Conservation (phyloP, 1,140 invertebrate genomes). For the Dinoponera quadriceps region DNA sequence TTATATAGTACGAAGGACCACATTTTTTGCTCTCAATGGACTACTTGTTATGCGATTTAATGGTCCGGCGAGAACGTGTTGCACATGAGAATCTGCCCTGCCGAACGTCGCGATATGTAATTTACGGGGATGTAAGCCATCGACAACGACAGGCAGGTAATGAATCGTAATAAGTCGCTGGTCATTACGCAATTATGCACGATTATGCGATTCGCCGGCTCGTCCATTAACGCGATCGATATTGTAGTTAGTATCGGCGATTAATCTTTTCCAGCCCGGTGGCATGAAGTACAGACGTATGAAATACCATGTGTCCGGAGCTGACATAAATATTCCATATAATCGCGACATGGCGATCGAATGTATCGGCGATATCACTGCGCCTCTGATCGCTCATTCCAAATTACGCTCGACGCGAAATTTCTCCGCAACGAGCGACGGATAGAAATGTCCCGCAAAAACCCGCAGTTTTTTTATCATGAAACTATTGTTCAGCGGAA, state of each 20-base stretch:
- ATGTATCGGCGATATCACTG: neutral
- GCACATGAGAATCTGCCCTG: slow-evolving; percentile 10
- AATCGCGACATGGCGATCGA: neutral
- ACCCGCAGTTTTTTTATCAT: no score
- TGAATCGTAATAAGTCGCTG: slow-evolving; percentile 34
- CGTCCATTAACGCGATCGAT: slow-evolving; percentile 22
- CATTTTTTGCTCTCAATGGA: neutral
- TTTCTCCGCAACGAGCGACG: no score
- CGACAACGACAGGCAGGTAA: slow-evolving; percentile 14
- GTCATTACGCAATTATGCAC: slow-evolving; percentile 30
- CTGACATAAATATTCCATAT: neutral
- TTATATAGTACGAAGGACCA: slow-evolving; percentile 29
- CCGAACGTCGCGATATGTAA: slow-evolving; percentile 11
- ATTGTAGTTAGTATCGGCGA: slow-evolving; percentile 21
- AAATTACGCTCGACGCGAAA: neutral
- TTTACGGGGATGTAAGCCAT: slow-evolving; percentile 10
- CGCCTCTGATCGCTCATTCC: neutral
- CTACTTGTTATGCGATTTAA: slow-evolving; percentile 35
- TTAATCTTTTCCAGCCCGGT: neutral
- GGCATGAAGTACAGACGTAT: neutral
- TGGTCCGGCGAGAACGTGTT: slow-evolving; percentile 17
- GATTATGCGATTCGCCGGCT: slow-evolving; percentile 27
- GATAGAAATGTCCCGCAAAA: no score
- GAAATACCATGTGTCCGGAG: neutral
- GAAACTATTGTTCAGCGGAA: no score